A percentile compares a stretch with the other conserved stretches of the same genome.
These are phyloP conservation scores for Schlechtendalia chinensis DNA, from an alignment of 1,140 invertebrate genomes.

Conservation along the genomic window DNA sequence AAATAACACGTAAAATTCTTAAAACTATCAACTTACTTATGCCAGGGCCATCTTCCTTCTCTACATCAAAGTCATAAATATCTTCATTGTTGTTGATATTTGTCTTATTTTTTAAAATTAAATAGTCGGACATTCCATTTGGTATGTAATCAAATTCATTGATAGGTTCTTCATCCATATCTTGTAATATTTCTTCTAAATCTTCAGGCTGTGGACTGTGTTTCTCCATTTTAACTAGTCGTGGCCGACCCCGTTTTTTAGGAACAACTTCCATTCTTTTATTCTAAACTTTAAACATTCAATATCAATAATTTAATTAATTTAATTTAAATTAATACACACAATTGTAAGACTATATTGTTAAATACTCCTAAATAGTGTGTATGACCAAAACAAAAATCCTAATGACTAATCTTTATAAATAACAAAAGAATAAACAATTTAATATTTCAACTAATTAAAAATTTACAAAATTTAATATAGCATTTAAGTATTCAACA, in stretches of 20 bases:
- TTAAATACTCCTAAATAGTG: no score
- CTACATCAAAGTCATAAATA: constrained; percentile 50
- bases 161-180: constrained; percentile 10
- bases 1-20: background rate
- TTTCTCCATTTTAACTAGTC: constrained; percentile 1
- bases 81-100: constrained; percentile 47
- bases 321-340: no score
- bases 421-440: no score
- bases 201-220: constrained; percentile 19
- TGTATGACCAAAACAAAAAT: no score
- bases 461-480: no score
- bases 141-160: background rate
- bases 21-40: constrained; percentile 13
- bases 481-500: no score
- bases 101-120: constrained; percentile 19
- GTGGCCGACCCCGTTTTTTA: constrained; percentile 19
- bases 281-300: no score
- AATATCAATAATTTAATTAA: no score
- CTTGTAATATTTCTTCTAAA: constrained; percentile 44
- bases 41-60: constrained; percentile 45
- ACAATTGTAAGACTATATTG: no score
- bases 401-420: no score
- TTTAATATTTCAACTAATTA: no score
- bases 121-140: constrained; percentile 10
- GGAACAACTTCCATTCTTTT: background rate